Percentiles rank a stretch among this genome's conserved stretches.
Conservation (phyloP, 2,113 vertebrate species). For the Dipodomys stephensi region DNA sequence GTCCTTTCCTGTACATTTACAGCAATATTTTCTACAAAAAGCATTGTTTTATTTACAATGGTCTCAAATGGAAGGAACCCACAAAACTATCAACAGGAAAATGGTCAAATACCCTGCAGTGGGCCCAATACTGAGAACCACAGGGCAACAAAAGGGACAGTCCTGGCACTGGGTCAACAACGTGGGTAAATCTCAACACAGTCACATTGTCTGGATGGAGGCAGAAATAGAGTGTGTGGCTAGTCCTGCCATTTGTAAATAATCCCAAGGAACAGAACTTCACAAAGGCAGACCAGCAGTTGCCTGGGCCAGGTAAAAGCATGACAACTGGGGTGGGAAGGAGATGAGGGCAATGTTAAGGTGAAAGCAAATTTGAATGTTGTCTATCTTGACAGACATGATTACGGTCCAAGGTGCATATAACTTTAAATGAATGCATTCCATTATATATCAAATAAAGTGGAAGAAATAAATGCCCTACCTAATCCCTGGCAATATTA, state of each 20-base stretch:
- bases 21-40: neutral
- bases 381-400: neutral
- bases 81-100: neutral
- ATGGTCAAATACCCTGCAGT: neutral
- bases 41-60: neutral
- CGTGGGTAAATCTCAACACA: neutral
- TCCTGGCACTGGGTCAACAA: neutral
- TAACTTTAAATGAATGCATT: neutral
- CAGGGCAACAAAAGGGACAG: neutral
- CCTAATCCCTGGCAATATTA: neutral
- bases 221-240: neutral
- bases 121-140: neutral
- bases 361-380: neutral
- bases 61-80: neutral
- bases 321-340: neutral
- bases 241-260: neutral
- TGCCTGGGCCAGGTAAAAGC: neutral
- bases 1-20: neutral
- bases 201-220: neutral
- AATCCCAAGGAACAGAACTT: neutral
- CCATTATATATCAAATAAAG: slow-evolving; percentile 10
- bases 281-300: neutral
- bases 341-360: neutral
- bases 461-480: neutral
- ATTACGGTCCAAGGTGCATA: neutral